Base-by-base conservation (phyloP, 2,113 vertebrate species). In the Cheilinus undulatus region DNA sequence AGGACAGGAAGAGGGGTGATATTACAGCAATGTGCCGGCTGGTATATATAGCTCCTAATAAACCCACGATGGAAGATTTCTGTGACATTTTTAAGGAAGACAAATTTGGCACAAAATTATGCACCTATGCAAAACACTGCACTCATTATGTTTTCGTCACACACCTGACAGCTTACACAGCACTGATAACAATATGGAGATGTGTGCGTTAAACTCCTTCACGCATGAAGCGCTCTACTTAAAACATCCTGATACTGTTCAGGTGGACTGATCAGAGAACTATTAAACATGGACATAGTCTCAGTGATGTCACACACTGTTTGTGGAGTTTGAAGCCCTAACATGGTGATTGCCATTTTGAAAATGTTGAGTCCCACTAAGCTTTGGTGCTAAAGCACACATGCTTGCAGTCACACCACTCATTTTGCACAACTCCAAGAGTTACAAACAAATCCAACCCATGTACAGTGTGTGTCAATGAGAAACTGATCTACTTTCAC, bases 1-100 rank as follows among this genome's bases (percentile, higher is more conserved):
- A 49, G 78, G 62, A 69, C 50, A 23, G 75, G 43, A 61, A 38
- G 40, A 82, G 63, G 74, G 81, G 74, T 75, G 62, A 82, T 64
- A 49, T 78, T 60, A 73, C 54, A 78, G 64, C 34, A 40, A 17
- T 71, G 73, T 85, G 74, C n/a, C 51, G 58, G 60, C 50, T 20
- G 58, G 40, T 67, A 78, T 38, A 74, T 64, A 74, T 63, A 69
- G 54, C 19, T 24, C 7, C n/a, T 61, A 49, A 76, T 50, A 69
- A 81, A 78, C 7, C 62, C 27, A 7, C 1, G 32, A 65, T 45
- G 23, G n/a, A 58, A 23, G 60, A 32, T 36, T 61, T 70, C 57
- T 28, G 53, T 30, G 17, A 69, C 32, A 57, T 48, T 72, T 85
- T 51, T 60, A 69, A 62, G 13, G 23, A 38, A 49, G 32, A 54